Evolutionary conservation across 2,888 invertebrate species (phyloP).

Genomic region (Girardia tigrina): DNA sequence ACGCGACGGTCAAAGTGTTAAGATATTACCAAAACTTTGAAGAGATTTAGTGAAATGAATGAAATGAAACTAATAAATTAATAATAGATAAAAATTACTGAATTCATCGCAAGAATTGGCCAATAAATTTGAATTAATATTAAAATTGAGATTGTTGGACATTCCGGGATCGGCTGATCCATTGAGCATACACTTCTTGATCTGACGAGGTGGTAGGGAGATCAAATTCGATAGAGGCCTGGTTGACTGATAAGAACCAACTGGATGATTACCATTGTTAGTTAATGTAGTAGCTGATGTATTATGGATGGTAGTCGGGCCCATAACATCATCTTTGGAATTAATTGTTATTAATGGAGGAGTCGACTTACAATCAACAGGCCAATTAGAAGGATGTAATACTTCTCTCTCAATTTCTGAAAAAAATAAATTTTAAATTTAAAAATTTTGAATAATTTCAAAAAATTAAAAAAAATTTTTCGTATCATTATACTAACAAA

Average conservation of each 20-base stretch:
- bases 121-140: slow-evolving; percentile 10
- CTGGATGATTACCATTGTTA: neutral
- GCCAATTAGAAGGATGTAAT: slow-evolving; percentile 17
- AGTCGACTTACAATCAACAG: neutral
- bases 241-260: slow-evolving; percentile 7
- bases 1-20: no score
- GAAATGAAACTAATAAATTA: no score
- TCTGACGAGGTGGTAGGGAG: neutral
- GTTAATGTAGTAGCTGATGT: neutral
- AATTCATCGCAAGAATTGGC: slow-evolving; percentile 18
- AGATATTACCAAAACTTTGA: no score
- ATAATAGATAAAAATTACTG: no score
- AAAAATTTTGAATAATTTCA: no score
- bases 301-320: neutral
- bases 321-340: neutral
- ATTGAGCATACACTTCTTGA: slow-evolving; percentile 19
- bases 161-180: neutral
- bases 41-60: no score
- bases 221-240: slow-evolving; percentile 10
- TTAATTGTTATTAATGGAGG: slow-evolving; percentile 1
- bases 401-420: slow-evolving; percentile 13
- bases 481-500: no score
- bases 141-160: slow-evolving; percentile 11
- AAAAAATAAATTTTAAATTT: no score
- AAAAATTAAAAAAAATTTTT: no score